Evolutionary conservation across 2,888 invertebrate genomes (phyloP).

Genomic region (Ephialtes manifestator): DNA sequence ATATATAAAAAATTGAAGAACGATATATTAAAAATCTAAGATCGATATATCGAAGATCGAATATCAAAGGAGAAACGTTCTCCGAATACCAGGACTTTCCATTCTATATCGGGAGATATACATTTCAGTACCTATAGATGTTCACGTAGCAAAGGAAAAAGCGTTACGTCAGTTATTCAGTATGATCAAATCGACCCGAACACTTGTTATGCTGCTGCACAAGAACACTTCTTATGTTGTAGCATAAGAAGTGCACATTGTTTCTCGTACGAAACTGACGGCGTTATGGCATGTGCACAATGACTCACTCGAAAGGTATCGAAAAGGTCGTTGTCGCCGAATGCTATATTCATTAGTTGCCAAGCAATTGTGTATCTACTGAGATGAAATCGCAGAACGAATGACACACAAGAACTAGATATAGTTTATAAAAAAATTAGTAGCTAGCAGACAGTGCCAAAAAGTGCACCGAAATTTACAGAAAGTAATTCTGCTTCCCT

Average conservation of each 20-base stretch:
- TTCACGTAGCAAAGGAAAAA: background rate
- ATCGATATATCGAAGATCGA: too few species aligned
- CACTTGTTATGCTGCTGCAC: background rate
- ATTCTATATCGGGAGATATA: background rate
- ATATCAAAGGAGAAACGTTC: too few species aligned
- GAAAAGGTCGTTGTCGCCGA: background rate
- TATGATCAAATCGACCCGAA: slow-evolving; percentile 8
- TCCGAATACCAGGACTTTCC: too few species aligned
- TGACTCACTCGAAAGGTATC: slow-evolving; percentile 14
- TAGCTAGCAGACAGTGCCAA: background rate
- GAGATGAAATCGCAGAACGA: slow-evolving; percentile 2
- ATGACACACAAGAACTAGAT: background rate
- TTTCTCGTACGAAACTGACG: slow-evolving; percentile 3
- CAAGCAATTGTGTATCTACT: background rate
- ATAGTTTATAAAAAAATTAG: background rate
- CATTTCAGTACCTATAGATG: background rate
- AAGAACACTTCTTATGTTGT: background rate
- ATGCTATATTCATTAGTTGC: background rate
- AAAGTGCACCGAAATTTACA: background rate
- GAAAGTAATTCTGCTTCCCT: background rate
- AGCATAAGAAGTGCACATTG: background rate
- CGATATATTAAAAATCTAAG: too few species aligned
- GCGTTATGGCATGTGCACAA: slow-evolving; percentile 1
- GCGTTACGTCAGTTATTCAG: background rate
- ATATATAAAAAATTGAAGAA: too few species aligned